Conservation (phyloP, 1,140 invertebrate genomes). For the Drosophila erecta region DNA sequence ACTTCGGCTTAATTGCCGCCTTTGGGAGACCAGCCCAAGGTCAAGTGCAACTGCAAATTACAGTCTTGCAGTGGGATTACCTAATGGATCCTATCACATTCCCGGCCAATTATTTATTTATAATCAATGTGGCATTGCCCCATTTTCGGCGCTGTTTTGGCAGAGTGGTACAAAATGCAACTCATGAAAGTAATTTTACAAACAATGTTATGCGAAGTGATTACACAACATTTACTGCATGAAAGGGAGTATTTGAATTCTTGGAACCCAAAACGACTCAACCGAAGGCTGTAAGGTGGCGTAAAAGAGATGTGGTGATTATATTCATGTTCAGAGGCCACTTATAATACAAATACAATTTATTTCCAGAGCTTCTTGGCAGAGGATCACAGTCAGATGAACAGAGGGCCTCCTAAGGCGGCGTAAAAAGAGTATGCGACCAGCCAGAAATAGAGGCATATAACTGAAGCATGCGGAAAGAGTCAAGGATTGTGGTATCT, state of each 20-base stretch:
- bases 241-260: background rate
- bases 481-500: background rate
- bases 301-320: background rate
- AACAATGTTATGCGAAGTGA: background rate
- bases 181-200: background rate
- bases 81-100: slow-evolving; percentile 41
- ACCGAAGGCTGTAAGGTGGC: background rate
- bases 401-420: slow-evolving; percentile 55
- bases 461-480: slow-evolving; percentile 9
- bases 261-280: background rate
- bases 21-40: slow-evolving; percentile 56
- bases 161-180: background rate
- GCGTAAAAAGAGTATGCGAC: slow-evolving; percentile 70
- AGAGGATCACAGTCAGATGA: background rate
- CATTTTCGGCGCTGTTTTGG: slow-evolving; percentile 10
- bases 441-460: slow-evolving; percentile 52
- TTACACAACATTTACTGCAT: background rate
- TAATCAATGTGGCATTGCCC: slow-evolving; percentile 56
- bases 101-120: slow-evolving; percentile 43
- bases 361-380: no score
- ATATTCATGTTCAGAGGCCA: background rate
- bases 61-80: slow-evolving; percentile 38
- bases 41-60: slow-evolving; percentile 84
- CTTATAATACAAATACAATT: background rate
- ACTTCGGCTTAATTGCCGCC: slow-evolving; percentile 70